Base-by-base conservation (phyloP, 2,797 vertebrate species). In the Urocyon cinereoargenteus region DNA sequence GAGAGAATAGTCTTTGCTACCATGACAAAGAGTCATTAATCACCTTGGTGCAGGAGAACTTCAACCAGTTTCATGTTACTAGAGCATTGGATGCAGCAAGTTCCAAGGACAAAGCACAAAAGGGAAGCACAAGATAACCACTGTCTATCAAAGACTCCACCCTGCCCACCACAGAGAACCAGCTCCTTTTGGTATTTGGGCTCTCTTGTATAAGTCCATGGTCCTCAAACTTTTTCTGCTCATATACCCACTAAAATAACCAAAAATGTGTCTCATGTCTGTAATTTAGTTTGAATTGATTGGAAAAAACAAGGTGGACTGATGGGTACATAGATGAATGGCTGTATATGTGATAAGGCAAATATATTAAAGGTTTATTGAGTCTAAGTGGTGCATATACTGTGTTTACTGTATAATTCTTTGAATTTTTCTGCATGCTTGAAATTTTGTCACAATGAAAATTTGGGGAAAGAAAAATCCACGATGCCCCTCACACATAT, bases 361-460 rank as follows among this genome's bases (percentile, higher is more conserved):
- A 90, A 81, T 73, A 36, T 26, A 75, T 66, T 45, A 26, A 93
- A 81, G 0, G 34, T 90, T 91, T 91, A 70, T 66, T 53, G 75
- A 89, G 28, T 62, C 66, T 57, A 49, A 90, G 45, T 70, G n/a
- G 4, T 57, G 2, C 28, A 45, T 18, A 86, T 15, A 7, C 13
- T 49, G 16, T 57, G 1, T 66, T 86, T 57, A 68, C 7, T 51
- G 55, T 53, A 64, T 68, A 88, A 88, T 68, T 45, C 78, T 83
- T 85, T 75, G 53, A 79, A 64, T 55, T 66, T 84, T 19, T 94
- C 16, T 79, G 3, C 36, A 79, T 21, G 3, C 83, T 96, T 87
- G 55, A 28, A 90, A 4, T 22, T 64, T 95, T 90, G 92, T 92
- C 31, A 64, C 51, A 22, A 89, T 57, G 72, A 89, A 95, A 90